Conservation (phyloP, 2,113 vertebrate genomes). For the Peucedramus taeniatus region DNA sequence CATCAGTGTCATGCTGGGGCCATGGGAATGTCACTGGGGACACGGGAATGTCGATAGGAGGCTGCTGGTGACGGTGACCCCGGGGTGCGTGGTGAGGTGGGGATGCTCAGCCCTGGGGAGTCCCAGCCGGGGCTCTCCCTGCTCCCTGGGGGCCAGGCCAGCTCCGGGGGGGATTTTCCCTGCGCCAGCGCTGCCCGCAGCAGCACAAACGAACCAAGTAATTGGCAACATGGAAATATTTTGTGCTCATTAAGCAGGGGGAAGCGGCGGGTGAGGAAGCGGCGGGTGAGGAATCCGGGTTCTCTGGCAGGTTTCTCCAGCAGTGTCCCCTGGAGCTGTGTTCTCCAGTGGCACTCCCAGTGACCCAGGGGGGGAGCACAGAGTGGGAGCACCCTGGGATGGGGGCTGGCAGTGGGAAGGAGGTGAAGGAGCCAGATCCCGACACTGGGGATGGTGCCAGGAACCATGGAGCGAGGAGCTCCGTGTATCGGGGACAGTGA, state of each 20-base stretch:
- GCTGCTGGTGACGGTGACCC: not conserved
- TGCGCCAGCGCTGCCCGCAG: not conserved
- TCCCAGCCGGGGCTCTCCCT: not conserved
- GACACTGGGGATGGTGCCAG: no score
- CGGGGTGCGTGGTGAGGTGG: rapidly evolving
- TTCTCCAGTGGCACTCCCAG: not conserved
- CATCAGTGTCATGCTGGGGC: rapidly evolving
- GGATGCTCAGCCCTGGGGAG: not conserved
- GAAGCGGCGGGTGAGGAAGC: not conserved
- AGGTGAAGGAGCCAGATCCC: not conserved
- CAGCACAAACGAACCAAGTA: slow-evolving; percentile 65
- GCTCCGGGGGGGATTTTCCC: not conserved
- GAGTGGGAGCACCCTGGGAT: not conserved
- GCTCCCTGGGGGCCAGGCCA: not conserved
- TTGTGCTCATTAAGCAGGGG: slow-evolving; percentile 55
- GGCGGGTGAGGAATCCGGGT: not conserved
- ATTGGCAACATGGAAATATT: slow-evolving; percentile 66
- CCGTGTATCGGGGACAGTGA: rapidly evolving
- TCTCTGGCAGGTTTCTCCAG: not conserved
- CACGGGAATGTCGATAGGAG: rapidly evolving
- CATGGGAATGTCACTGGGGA: not conserved
- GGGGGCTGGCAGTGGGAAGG: not conserved
- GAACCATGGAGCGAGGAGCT: rapidly evolving
- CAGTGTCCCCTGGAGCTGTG: rapidly evolving
- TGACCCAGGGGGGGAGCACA: not conserved